These are phyloP conservation scores for Chaetura pelagica DNA, from an alignment of 2,113 vertebrate genomes.

Conservation along the genomic window DNA sequence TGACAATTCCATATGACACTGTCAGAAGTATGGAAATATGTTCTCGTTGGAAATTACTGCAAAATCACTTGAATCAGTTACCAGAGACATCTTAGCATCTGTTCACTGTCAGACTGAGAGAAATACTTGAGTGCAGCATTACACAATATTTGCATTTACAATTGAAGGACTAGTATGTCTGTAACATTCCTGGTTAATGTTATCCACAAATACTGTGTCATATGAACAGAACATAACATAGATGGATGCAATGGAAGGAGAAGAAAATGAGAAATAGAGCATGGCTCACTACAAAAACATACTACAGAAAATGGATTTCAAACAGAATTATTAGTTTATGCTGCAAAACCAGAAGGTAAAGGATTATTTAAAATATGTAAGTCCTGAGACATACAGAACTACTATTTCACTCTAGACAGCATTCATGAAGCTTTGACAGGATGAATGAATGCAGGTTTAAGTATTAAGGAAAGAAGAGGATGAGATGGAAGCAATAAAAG, in stretches of 20 bases:
- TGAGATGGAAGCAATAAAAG: neutral
- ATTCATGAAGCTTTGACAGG: neutral
- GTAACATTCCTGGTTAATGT: too few relatives aligned
- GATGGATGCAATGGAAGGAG: neutral
- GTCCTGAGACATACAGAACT: neutral
- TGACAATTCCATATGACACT: neutral
- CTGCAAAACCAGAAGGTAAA: conserved; percentile 31
- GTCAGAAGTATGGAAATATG: neutral
- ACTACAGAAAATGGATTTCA: neutral
- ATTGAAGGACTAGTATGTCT: neutral
- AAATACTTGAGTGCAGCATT: neutral
- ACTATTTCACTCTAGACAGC: conserved; percentile 12
- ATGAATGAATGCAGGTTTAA: conserved; percentile 8
- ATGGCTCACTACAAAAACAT: neutral
- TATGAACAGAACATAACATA: neutral
- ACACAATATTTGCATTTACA: neutral
- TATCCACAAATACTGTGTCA: too few relatives aligned
- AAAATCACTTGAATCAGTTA: conserved; percentile 2
- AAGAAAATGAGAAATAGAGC: neutral
- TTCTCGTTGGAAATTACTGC: neutral
- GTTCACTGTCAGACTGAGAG: neutral
- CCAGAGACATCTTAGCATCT: neutral
- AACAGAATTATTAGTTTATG: neutral
- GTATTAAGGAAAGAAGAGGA: neutral
- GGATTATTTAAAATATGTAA: neutral